These are phyloP conservation scores for Conops quadrifasciatus DNA, from an alignment of 2,888 invertebrate genomes.

Conservation along the genomic window DNA sequence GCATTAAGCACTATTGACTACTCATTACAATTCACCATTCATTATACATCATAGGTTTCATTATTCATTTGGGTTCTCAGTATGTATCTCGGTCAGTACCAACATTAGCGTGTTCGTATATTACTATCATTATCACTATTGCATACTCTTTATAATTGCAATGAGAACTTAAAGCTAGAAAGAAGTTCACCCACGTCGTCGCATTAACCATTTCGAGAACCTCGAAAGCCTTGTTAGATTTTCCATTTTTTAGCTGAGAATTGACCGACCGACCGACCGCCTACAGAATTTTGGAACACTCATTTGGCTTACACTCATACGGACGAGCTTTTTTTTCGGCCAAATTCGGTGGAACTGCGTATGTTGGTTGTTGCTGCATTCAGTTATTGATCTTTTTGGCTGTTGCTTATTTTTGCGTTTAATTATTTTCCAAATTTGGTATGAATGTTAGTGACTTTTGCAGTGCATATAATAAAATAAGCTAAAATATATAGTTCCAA, in stretches of 20 bases:
- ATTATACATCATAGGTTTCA: too few relatives aligned
- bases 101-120: too few relatives aligned
- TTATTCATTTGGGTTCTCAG: too few relatives aligned
- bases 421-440: constrained; percentile 11
- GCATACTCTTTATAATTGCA: constrained; percentile 19
- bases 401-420: constrained; percentile 22
- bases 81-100: too few relatives aligned
- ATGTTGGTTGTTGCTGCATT: neutral
- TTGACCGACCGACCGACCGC: constrained; percentile 18
- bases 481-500: too few relatives aligned
- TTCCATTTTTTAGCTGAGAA: constrained; percentile 19
- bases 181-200: neutral
- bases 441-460: neutral
- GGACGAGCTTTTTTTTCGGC: constrained; percentile 13
- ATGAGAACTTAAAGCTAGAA: constrained; percentile 8
- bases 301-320: neutral
- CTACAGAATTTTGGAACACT: constrained; percentile 8
- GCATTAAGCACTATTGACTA: too few relatives aligned
- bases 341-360: constrained; percentile 32
- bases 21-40: too few relatives aligned
- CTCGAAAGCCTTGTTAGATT: constrained; percentile 16
- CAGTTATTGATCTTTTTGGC: constrained; percentile 4
- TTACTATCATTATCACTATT: too few relatives aligned
- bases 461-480: too few relatives aligned
- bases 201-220: constrained; percentile 2